phyloP scores from a whole-genome alignment of 2,113 vertebrate genomes.

The Xenus cinereus region DNA sequence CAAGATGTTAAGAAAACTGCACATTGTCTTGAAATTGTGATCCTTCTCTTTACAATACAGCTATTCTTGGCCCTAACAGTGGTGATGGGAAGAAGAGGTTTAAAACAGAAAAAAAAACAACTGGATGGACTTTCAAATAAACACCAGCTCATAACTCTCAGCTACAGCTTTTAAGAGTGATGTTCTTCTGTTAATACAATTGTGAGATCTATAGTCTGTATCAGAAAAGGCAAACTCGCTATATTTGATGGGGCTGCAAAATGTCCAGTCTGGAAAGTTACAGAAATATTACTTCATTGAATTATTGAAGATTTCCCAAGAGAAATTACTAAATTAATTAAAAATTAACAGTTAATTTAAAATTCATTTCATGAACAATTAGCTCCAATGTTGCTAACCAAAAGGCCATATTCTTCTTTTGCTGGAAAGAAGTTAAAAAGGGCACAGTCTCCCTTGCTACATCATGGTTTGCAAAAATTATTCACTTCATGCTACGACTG shows the following conservation, averaged over 20 bases:
- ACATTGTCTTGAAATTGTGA: neutral
- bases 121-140: neutral
- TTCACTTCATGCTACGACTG: neutral
- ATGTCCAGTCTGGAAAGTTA: neutral
- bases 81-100: neutral
- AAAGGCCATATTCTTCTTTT: neutral
- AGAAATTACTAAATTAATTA: neutral
- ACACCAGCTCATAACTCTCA: neutral
- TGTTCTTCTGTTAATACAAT: neutral
- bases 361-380: neutral
- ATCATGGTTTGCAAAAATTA: neutral
- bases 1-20: neutral
- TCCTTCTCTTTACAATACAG: neutral
- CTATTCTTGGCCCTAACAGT: neutral
- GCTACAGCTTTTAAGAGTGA: neutral
- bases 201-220: neutral
- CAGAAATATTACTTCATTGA: neutral
- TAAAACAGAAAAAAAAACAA: neutral
- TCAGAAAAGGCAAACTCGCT: neutral
- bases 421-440: neutral
- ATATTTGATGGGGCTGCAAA: neutral
- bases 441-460: neutral
- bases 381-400: neutral
- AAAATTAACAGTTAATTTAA: slow-evolving; percentile 16
- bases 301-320: slow-evolving; percentile 1